Evolutionary conservation across 2,888 invertebrate species (phyloP), one percentile per base, ranked within the genome.

Genomic region (Meteorus cinctellus): DNA sequence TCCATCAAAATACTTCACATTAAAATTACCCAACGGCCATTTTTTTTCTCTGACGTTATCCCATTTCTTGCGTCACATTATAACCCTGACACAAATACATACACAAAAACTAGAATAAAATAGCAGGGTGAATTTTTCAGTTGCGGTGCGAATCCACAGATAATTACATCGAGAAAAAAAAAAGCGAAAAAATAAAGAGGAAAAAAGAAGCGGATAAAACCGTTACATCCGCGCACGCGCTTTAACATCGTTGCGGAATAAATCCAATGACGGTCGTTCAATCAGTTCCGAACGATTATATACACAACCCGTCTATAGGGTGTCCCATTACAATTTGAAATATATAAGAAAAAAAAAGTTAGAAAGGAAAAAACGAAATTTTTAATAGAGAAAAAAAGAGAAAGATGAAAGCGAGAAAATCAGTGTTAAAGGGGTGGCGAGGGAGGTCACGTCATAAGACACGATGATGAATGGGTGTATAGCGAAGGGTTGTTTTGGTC

Each of bases 401-500:
- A 59, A 72, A 45, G 66, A 63, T 51, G 74, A 76, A 79, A 79
- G 74, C 71, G 65, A 71, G 70, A 45, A 45, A 77, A 68, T 75
- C 55, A 36, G 74, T 27, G 72, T 72, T 80, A 85, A 86, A 86
- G 85, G 83, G 86, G 85, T 84, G 83, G 85, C 83, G 86, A 85
- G 86, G 86, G 87, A 87, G 87, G 84, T 77, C 65, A 65, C 79
- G 83, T 84, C 84, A 82, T 80, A 83, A 87, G 83, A 84, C 80
- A 84, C 83, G 85, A 86, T 86, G 89, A 89, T 88, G 85, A 84
- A 89, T 89, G 87, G 55, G 19, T 55, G 48, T 48, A 48, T n/a
- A 55, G 78, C 84, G 86, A 87, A 87, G 87, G 89, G 89, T 88
- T 88, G 87, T 80, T 83, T 83, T 78, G 76, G 77, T 4, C n/a